phyloP scores from a whole-genome alignment of 2,113 vertebrate genomes.

The Scatophagus argus region DNA sequence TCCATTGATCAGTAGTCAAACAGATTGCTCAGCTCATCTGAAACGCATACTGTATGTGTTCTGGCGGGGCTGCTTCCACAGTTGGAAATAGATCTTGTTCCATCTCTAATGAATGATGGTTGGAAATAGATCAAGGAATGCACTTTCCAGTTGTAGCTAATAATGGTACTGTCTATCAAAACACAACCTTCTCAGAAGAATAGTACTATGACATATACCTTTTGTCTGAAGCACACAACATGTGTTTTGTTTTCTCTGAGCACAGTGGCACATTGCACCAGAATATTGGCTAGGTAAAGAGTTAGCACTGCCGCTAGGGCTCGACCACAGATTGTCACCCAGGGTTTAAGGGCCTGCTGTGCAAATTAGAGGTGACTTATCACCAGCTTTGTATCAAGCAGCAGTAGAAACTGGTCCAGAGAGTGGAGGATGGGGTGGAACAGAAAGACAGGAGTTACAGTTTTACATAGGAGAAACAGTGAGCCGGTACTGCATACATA shows the following conservation, averaged over 20 bases:
- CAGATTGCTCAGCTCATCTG: conserved; percentile 24
- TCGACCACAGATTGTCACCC: conserved; percentile 66
- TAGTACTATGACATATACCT: neutral
- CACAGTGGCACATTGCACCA: conserved; percentile 15
- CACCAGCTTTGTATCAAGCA: conserved; percentile 63
- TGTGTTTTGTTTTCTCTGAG: conserved; percentile 20
- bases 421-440: conserved; percentile 14
- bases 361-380: conserved; percentile 79
- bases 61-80: conserved; percentile 7
- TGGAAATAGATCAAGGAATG: conserved; percentile 28
- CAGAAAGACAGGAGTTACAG: conserved; percentile 12
- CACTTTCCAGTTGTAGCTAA: conserved; percentile 15
- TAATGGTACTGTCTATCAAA: conserved; percentile 1
- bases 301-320: conserved; percentile 40
- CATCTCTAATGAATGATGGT: conserved; percentile 30
- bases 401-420: conserved; percentile 40
- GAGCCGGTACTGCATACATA: neutral
- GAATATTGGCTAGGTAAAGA: conserved; percentile 44
- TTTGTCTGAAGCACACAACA: neutral
- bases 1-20: conserved; percentile 29
- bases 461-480: conserved; percentile 14
- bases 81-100: conserved; percentile 31
- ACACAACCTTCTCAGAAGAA: neutral
- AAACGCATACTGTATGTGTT: conserved; percentile 7
- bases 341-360: conserved; percentile 67